Evolutionary conservation across 2,888 invertebrate species (phyloP), one percentile per base, ranked within the genome.

Genomic region (Diloba caeruleocephala): DNA sequence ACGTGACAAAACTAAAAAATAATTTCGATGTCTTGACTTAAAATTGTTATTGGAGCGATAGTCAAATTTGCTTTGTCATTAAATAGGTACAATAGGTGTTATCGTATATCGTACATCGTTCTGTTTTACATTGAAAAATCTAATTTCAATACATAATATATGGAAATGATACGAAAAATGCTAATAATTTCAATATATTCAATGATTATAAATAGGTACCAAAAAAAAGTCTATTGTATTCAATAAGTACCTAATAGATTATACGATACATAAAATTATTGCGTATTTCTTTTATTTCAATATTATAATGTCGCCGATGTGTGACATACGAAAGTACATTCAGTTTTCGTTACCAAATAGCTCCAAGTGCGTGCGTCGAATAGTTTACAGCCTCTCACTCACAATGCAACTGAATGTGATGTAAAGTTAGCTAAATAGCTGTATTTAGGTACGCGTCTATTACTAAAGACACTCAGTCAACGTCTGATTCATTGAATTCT

Each of bases 361-460:
- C 26, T 34, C 8, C 8, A 23, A 33, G 36, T 26, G 32, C 61
- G 67, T 65, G 67, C 34, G 5, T 13, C 14, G 62, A 60, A 66
- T 61, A 57, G 8, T 32, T 57, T 17, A 28, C n/a, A 21, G 9
- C n/a, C 34, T 32, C 41, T 44, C 46, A 43, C 36, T 31, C 13
- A 15, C 23, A 37, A 45, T 25, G 15, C 32, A 43, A 32, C 14
- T 21, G 12, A 29, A 26, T 33, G 38, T 12, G 25, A 17, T 34
- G 9, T 38, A 13, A 14, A 25, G n/a, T 12, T 28, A 13, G 12
- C 36, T 48, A 31, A 29, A 32, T 38, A 34, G 8, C 25, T 52
- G 15, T 6, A 9, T 15, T 15, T 17, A 17, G 6, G 23, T 38
- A 12, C 25, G 5, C 29, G 21, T 25, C n/a, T 17, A 10, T 15